A percentile compares a stretch with the other conserved stretches of the same genome.
Conservation (phyloP, 2,113 vertebrate genomes). For the Chaetura pelagica region DNA sequence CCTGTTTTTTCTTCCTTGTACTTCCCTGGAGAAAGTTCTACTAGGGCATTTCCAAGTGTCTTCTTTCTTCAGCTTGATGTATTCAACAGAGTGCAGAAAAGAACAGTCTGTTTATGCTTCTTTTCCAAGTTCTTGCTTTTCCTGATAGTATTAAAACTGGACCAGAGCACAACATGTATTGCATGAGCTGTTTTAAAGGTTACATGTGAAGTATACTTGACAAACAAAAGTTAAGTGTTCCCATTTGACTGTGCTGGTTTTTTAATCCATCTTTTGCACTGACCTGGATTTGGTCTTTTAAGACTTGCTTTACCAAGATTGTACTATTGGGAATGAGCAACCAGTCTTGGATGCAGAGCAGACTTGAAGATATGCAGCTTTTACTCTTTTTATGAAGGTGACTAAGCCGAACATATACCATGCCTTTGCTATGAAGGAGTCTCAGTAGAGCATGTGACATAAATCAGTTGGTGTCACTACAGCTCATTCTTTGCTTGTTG, state of each 20-base stretch:
- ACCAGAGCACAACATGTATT: background rate
- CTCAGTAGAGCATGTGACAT: background rate
- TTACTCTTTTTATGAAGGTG: background rate
- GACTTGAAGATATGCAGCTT: background rate
- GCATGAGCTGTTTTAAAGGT: background rate
- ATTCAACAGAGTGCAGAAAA: background rate
- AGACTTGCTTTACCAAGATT: background rate
- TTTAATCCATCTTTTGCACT: background rate
- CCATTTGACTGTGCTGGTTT: background rate
- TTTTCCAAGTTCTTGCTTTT: slow-evolving; percentile 17
- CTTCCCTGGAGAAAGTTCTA: background rate
- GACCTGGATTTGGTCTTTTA: background rate
- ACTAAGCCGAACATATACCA: background rate
- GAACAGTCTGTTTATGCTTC: background rate
- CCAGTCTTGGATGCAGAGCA: background rate
- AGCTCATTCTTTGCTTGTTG: background rate
- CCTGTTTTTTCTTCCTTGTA: background rate
- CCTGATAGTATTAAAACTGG: background rate
- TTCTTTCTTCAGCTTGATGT: background rate
- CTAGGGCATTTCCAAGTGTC: background rate
- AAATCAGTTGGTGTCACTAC: background rate
- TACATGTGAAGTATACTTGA: background rate
- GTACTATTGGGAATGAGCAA: background rate
- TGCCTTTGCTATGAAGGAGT: background rate
- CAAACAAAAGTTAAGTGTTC: background rate